Base-by-base conservation (phyloP, 2,113 vertebrate genomes). In the Sinocyclocheilus anophthalmus region DNA sequence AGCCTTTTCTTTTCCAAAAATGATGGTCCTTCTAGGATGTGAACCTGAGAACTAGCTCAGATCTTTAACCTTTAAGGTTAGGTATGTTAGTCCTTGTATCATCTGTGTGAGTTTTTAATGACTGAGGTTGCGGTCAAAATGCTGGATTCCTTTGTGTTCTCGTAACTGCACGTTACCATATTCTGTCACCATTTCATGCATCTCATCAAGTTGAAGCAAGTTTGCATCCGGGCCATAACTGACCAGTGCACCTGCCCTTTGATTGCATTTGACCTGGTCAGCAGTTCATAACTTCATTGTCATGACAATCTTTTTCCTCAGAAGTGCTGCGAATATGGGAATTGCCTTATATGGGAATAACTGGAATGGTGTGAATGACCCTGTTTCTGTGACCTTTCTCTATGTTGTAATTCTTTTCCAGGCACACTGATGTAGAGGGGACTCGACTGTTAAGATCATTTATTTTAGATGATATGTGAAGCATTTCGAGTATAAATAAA, bases 201-300 rank as follows among this genome's bases (percentile, higher is more conserved):
- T 83, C 72, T 20, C n/a, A 69, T 87, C 84, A 80, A 85, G 88
- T 83, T 83, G 75, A 85, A 79, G 59, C 88, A 89, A 72, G 86
- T 85, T 83, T 80, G 83, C 13, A 5, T 75, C 80, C 77, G n/a
- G 10, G 42, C 59, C 26, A 26, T 45, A n/a, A 72, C 20, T 87
- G 85, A 50, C 50, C 65, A 84, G 42, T 69, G 33, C 72, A 42
- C 57, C 73, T 75, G 63, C 76, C 86, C 83, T 69, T 79, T 84
- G 65, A 77, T 20, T 65, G 61, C 33, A 50, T 26, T 75, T 87
- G 86, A 89, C 86, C 88, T 87, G 61, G 61, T 24, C 84, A 55
- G 76, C 42, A 42, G 53, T 59, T 65, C 78, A 55, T 84, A n/a
- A 73, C 67, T 16, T 57, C 76, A 72, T 20, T 84, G 65, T 67